Evolutionary conservation across 1,140 invertebrate genomes (phyloP).

Genomic region (Trichoplusia ni): DNA sequence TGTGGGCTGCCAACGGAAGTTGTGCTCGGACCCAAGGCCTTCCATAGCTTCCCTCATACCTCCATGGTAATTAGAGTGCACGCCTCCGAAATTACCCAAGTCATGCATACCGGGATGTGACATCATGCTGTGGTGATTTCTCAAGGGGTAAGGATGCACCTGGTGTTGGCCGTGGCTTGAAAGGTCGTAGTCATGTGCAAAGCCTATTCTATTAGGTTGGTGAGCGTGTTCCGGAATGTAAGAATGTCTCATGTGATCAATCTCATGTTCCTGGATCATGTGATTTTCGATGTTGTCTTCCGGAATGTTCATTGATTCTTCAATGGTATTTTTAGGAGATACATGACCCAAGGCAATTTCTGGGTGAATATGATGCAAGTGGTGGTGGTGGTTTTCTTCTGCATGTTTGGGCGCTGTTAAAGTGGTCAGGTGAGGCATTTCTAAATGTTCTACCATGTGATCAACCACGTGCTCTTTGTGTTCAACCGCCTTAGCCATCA

Average conservation of each 20-base stretch:
- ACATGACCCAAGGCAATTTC: no score
- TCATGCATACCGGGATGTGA: conserved; percentile 36
- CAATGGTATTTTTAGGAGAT: no score
- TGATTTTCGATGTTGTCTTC: background rate
- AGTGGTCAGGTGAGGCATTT: background rate
- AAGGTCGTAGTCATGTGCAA: background rate
- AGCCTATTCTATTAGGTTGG: background rate
- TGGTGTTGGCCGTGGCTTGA: background rate
- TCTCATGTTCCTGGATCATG: background rate
- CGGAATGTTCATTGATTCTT: background rate
- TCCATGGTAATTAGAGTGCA: conserved; percentile 48
- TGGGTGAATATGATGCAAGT: background rate
- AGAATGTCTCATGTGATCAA: conserved; percentile 12
- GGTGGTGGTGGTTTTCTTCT: no score
- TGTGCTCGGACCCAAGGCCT: conserved; percentile 32
- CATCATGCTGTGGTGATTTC: conserved; percentile 1
- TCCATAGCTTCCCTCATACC: conserved; percentile 43
- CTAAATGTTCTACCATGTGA: background rate
- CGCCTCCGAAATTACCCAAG: conserved; percentile 30
- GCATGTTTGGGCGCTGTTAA: no score
- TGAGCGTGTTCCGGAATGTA: background rate
- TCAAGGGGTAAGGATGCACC: background rate
- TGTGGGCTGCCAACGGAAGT: conserved; percentile 34
- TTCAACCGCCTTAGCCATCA: background rate
- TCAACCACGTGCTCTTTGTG: background rate